Conservation (phyloP, 2,888 invertebrate species). For the Copidosoma aretas region DNA sequence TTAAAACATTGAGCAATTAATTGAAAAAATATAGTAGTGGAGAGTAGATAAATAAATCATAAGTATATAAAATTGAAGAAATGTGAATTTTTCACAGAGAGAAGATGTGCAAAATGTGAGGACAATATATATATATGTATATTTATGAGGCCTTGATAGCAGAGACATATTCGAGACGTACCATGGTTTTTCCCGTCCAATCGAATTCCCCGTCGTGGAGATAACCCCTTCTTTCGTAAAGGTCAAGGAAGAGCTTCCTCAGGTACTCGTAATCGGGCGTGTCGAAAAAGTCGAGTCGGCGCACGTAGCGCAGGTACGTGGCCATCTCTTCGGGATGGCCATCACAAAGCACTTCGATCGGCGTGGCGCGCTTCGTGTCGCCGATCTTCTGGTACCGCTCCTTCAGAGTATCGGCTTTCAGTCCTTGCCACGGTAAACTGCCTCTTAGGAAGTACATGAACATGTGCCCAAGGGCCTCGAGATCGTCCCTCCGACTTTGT, state of each 20-base stretch:
- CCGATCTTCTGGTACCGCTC: conserved; percentile 99
- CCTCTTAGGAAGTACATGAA: conserved; percentile 99
- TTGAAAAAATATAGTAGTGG: no score
- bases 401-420: conserved; percentile 99
- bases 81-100: neutral
- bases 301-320: conserved; percentile 96
- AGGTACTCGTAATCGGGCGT: conserved; percentile 99
- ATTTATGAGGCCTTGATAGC: neutral
- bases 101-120: neutral
- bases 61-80: no score
- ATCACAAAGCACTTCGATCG: conserved; percentile 90
- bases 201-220: conserved; percentile 92
- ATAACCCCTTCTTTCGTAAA: conserved; percentile 87
- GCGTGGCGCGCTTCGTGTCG: conserved; percentile 98
- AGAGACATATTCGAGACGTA: conserved; percentile 54
- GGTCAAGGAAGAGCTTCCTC: conserved; percentile 91
- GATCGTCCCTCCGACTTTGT: conserved; percentile 98
- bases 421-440: conserved; percentile 99
- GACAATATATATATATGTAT: neutral
- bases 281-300: conserved; percentile 98
- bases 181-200: conserved; percentile 87
- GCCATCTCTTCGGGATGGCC: conserved; percentile 96
- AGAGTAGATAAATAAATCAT: no score
- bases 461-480: conserved; percentile 99
- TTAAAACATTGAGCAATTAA: conserved; percentile 4